Percentiles rank a stretch among this genome's conserved stretches.
These are phyloP conservation scores for Whitmania pigra DNA, from an alignment of 1,140 invertebrate species.

Conservation along the genomic window DNA sequence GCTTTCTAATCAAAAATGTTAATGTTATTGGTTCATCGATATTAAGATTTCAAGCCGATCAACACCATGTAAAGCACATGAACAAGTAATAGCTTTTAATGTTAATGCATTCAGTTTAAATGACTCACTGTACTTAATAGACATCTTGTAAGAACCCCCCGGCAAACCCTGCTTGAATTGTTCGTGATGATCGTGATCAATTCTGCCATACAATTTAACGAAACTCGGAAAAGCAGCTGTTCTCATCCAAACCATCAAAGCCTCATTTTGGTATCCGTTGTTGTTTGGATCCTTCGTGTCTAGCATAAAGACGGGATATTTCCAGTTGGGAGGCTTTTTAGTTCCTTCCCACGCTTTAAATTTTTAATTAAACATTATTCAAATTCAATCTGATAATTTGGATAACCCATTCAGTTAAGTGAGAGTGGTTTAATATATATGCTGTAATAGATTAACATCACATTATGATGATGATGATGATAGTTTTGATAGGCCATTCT, in stretches of 20 bases:
- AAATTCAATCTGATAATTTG: too few species aligned
- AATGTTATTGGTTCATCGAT: too few species aligned
- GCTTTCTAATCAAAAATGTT: too few species aligned
- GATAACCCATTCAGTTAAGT: too few species aligned
- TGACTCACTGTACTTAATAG: constrained; percentile 56
- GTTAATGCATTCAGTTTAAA: too few species aligned
- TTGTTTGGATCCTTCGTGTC: constrained; percentile 59
- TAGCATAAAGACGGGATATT: constrained; percentile 58
- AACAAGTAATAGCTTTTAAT: too few species aligned
- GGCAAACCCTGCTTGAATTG: constrained; percentile 56
- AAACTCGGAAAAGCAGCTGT: constrained; percentile 90
- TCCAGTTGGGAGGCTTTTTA: constrained; percentile 59
- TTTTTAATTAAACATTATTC: neutral
- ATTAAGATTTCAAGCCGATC: too few species aligned
- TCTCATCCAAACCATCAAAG: constrained; percentile 96
- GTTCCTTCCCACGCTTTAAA: constrained; percentile 27
- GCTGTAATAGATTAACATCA: too few species aligned
- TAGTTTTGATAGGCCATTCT: too few species aligned
- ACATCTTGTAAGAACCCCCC: constrained; percentile 61
- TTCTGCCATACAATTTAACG: constrained; percentile 66
- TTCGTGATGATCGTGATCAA: constrained; percentile 48
- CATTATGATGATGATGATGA: too few species aligned
- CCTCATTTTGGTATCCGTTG: constrained; percentile 92
- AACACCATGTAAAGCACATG: too few species aligned
- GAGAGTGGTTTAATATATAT: too few species aligned